Conservation (phyloP, 1,140 invertebrate species). For the Drosophila fuyamai region DNA sequence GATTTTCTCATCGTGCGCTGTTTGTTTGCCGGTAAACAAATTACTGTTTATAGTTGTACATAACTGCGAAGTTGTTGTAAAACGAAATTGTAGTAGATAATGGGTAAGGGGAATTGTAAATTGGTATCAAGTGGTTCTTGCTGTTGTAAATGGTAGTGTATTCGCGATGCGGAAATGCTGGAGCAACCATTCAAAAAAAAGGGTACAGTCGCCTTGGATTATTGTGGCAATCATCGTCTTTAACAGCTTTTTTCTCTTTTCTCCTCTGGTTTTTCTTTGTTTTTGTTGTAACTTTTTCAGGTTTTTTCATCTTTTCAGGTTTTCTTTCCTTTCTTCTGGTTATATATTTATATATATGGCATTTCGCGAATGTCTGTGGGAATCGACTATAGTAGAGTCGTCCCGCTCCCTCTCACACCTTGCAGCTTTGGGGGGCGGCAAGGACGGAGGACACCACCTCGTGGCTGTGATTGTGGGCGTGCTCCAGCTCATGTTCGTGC, state of each 20-base stretch:
- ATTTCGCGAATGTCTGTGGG: constrained; percentile 52
- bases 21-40: constrained; percentile 50
- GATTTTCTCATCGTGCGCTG: constrained; percentile 26
- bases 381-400: constrained; percentile 1
- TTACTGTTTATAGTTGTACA: constrained; percentile 19
- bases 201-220: constrained; percentile 64
- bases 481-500: constrained; percentile 60
- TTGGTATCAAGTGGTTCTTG: constrained; percentile 70
- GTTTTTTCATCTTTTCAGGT: constrained; percentile 7
- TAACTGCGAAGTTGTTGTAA: constrained; percentile 17
- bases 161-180: constrained; percentile 66
- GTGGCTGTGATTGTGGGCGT: constrained; percentile 27
- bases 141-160: constrained; percentile 75
- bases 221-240: constrained; percentile 45
- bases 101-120: constrained; percentile 58
- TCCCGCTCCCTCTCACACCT: constrained; percentile 49
- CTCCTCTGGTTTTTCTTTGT: constrained; percentile 13
- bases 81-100: constrained; percentile 21
- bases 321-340: constrained; percentile 24
- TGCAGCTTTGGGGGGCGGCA: constrained; percentile 68
- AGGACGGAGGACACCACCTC: constrained; percentile 53
- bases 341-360: constrained; percentile 62
- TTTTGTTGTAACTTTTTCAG: constrained; percentile 18
- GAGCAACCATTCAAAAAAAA: constrained; percentile 16
- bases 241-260: constrained; percentile 35